Evolutionary conservation across 1,140 invertebrate species (phyloP), one percentile per base, ranked within the genome.

Genomic region (Schlechtendalia chinensis): DNA sequence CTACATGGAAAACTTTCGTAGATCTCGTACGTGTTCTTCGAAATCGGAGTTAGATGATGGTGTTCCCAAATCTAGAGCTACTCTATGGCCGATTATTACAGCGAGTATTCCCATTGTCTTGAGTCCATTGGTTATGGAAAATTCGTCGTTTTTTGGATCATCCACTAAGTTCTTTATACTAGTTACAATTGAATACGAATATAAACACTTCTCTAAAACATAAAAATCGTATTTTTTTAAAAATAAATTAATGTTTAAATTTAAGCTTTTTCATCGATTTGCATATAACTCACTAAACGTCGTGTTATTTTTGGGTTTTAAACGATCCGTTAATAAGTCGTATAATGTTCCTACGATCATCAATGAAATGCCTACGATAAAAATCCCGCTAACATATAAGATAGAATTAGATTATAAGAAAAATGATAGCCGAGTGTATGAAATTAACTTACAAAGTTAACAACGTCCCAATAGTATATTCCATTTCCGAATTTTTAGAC

Each of bases 21-120:
- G 53, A 27, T 50, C 3, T 0, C 67, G 0, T 72, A 72, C 69
- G 17, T 12, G 45, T 27, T 72, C 24, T 0, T 16, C 16, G 17
- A 11, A 53, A 0, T 72, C 69, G 4, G 22, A 1, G 16, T n/a
- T 27, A 54, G 12, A 5, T 0, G 24, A 8, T 12, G 50, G 69
- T 1, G 22, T 6, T 53, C 47, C 69, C 29, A 72, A 22, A 17
- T 27, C 50, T 12, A 72, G 10, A 12, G 69, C 24, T n/a, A 72
- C 69, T 19, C 69, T 72, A 22, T 72, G 69, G 12, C 69, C 69
- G 0, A 72, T 54, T 53, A 72, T 54, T 5, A 72, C 47, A 0
- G 47, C 11, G 1, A 72, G 10, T 54, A 72, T 53, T 29, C 69
- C 69, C 10, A 53, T 4, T 0, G 69, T 27, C 10, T 72, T 72